Percentiles rank a stretch among this genome's conserved stretches.
These are phyloP conservation scores for Noctua comes DNA, from an alignment of 2,888 invertebrate species.

Conservation along the genomic window DNA sequence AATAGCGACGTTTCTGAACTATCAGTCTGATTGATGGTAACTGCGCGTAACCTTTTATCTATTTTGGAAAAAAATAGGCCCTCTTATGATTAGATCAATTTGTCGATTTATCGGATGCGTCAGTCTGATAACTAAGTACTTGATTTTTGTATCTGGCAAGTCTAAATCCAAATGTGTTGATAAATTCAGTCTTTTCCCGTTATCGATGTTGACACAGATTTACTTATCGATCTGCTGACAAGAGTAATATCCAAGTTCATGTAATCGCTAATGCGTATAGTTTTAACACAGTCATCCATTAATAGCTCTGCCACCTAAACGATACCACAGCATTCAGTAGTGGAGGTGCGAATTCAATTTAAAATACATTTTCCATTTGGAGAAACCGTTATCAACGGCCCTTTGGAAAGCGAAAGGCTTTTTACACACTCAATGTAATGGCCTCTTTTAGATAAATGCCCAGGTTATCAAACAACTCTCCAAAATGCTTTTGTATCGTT, in stretches of 20 bases:
- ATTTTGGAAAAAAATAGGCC: conserved; percentile 11
- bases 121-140: conserved; percentile 29
- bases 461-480: conserved; percentile 34
- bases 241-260: conserved; percentile 30
- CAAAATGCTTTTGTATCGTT: conserved; percentile 43
- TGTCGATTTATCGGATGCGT: conserved; percentile 6
- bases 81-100: conserved; percentile 15
- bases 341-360: conserved; percentile 37
- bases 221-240: conserved; percentile 24
- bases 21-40: conserved; percentile 35
- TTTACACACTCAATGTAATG: conserved; percentile 24
- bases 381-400: conserved; percentile 44
- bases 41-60: conserved; percentile 11
- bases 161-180: conserved; percentile 23
- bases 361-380: conserved; percentile 36
- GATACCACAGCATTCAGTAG: conserved; percentile 1
- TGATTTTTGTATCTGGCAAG: conserved; percentile 12
- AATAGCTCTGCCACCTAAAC: neutral
- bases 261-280: conserved; percentile 6
- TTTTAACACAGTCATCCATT: neutral
- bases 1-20: conserved; percentile 40
- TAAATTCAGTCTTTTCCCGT: conserved; percentile 1
- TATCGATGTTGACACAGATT: conserved; percentile 36
- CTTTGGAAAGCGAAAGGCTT: conserved; percentile 41
- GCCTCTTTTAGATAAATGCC: conserved; percentile 40